Evolutionary conservation across 2,888 invertebrate genomes (phyloP).

Genomic region (Drosophila austrosaltans): DNA sequence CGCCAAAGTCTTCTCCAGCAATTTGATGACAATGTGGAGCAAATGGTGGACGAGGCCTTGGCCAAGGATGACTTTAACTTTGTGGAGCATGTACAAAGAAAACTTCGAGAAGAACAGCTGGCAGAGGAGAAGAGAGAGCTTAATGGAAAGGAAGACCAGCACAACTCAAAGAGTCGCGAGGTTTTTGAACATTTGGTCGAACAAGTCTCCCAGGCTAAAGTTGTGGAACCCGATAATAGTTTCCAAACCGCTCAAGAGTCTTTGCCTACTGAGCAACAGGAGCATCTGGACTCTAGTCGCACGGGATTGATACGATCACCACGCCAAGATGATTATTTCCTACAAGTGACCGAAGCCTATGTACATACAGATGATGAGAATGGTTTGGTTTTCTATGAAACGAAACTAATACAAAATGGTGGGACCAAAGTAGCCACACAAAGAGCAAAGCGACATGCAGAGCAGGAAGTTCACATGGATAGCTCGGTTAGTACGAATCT

Average conservation of each 20-base stretch:
- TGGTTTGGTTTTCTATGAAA: conserved; percentile 87
- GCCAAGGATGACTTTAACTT: conserved; percentile 78
- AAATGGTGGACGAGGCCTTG: conserved; percentile 75
- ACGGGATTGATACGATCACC: conserved; percentile 63
- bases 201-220: conserved; percentile 69
- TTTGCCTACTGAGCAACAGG: conserved; percentile 1
- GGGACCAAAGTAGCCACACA: conserved; percentile 20
- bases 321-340: conserved; percentile 71
- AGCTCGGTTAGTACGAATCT: conserved; percentile 84
- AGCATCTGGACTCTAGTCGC: background rate
- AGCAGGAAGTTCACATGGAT: conserved; percentile 44
- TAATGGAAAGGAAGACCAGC: conserved; percentile 28
- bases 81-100: conserved; percentile 57
- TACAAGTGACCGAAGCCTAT: conserved; percentile 88
- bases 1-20: conserved; percentile 74
- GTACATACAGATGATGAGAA: conserved; percentile 90
- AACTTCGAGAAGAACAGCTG: conserved; percentile 36
- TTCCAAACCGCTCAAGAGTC: conserved; percentile 50
- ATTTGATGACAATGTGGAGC: conserved; percentile 72
- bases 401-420: conserved; percentile 74
- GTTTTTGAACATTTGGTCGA: conserved; percentile 66
- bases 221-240: conserved; percentile 50
- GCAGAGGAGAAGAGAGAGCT: conserved; percentile 16
- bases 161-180: conserved; percentile 37
- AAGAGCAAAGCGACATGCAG: background rate